A percentile compares a stretch with the other conserved stretches of the same genome.
Evolutionary conservation across 2,888 invertebrate genomes (phyloP).

Genomic region (Eristalinus sepulchralis): DNA sequence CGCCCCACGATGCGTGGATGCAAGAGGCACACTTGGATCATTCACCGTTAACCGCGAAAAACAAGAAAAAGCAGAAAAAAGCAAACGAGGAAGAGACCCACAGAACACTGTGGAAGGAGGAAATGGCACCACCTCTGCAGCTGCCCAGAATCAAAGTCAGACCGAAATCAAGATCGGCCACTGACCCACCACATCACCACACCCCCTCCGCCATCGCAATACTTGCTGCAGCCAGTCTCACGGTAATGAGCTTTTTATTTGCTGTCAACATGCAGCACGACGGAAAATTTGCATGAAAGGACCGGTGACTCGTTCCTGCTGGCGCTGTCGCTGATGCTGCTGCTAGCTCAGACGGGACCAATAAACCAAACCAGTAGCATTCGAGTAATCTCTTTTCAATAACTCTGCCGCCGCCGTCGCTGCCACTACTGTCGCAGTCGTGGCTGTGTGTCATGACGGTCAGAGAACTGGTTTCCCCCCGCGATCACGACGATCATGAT

Average conservation of each 20-base stretch:
- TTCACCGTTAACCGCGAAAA: conserved; percentile 57
- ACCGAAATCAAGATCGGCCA: conserved; percentile 27
- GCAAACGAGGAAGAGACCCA: neutral
- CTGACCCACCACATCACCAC: neutral
- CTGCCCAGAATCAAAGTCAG: conserved; percentile 45
- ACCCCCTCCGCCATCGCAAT: conserved; percentile 7
- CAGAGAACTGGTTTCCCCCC: conserved; percentile 48
- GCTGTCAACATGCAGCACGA: conserved; percentile 68
- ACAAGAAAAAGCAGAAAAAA: conserved; percentile 50
- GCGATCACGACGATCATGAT: conserved; percentile 52
- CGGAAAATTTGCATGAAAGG: conserved; percentile 65
- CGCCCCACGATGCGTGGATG: conserved; percentile 29
- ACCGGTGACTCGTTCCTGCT: conserved; percentile 16
- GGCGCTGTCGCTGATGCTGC: neutral
- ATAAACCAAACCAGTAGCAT: conserved; percentile 62
- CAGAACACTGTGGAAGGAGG: conserved; percentile 4
- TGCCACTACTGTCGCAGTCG: conserved; percentile 1
- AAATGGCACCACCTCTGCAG: conserved; percentile 19
- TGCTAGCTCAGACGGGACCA: conserved; percentile 25
- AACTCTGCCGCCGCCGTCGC: conserved; percentile 40
- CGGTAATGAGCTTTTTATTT: conserved; percentile 67
- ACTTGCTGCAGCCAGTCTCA: conserved; percentile 1
- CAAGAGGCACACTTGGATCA: conserved; percentile 29
- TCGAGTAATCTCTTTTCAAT: conserved; percentile 66
- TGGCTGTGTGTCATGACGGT: conserved; percentile 50